Base-by-base conservation (phyloP, 1,140 invertebrate species). In the Drosophila parvula region DNA sequence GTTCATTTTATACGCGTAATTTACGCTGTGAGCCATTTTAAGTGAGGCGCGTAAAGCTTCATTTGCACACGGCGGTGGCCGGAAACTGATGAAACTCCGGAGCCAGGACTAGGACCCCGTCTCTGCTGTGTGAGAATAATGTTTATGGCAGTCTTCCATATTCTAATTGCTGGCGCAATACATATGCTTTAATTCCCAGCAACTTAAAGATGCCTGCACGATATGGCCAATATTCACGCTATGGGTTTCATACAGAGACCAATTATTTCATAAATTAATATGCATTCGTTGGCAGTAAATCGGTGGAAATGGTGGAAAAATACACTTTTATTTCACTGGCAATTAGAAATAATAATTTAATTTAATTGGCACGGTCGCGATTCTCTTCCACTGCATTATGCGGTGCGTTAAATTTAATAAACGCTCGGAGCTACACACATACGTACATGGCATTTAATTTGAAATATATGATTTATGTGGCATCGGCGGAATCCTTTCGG, bases 1-100 rank as follows among this genome's bases (percentile, higher is more conserved):
- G 84, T 89, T 88, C 84, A 88, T 88, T 88, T 88, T 88, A 88
- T 88, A 82, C 84, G 84, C 84, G 80, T 88, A 88, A 88, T 88
- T 88, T 88, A 89, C 78, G 84, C 78, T 74, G 77, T 47, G 51
- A 89, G 84, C 61, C 75, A 81, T 59, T 75, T 67, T 51, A 50
- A 36, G 56, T 32, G 47, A 68, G 59, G 30, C 40, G 47, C 57
- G 41, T 44, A 32, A 32, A 60, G 70, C 48, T 73, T 85, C 78
- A 85, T 85, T 85, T 85, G 73, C 47, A 28, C 51, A 41, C 48
- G 9, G 38, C 56, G 40, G 18, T 28, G 36, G 51, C 50, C 32
- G 71, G 73, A 55, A 60, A 40, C 41, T 43, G 51, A 61, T 71
- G 70, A 16, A 59, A 53, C 36, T 64, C 44, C 16, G 1, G 34